Base-by-base conservation (phyloP, 2,797 vertebrate genomes). In the Acestrorhynchus altus region DNA sequence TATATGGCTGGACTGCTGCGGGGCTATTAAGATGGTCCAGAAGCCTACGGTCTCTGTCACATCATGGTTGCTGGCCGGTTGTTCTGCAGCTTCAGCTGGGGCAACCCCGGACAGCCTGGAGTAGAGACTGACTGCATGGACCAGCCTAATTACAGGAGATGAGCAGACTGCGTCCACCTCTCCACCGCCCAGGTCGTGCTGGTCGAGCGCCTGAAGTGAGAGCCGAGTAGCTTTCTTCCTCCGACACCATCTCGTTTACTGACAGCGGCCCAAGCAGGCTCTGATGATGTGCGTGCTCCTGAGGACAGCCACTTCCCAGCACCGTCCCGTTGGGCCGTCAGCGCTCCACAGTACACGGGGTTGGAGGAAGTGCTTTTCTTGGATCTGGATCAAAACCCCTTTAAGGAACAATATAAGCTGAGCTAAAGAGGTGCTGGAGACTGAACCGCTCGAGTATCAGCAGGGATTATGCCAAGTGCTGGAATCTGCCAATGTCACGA, bases 321-420 rank as follows among this genome's bases (percentile, higher is more conserved):
- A 35, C 31, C 57, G 44, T 39, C 39, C 51, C 15, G 40, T 72
- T 59, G 22, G n/a, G 60, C 52, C 54, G 18, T 5, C 12, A 73
- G 22, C 12, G 15, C 47, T 35, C 35, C 65, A 40, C 47, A 46
- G 2, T 56, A 75, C 64, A 71, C 8, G 5, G 40, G 65, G 52
- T 35, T 69, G 35, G 63, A 20, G 26, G 11, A 70, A 63, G 57
- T 40, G 72, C 49, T 74, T 74, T 70, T 57, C 72, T 75, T 79
- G 78, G 77, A 73, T 57, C 9, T 5, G 16, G 26, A 39, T 70
- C 72, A 75, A 64, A 47, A 75, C 63, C 26, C 39, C 72, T 74
- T 44, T n/a, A 28, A 68, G 35, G 66, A 51, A 52, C 26, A 49
- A 51, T 51, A n/a, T 26, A 70, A 35, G 59, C 40, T 18, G 61